Evolutionary conservation across 2,888 invertebrate species (phyloP).

Genomic region (Caenorhabditis doughertyi): DNA sequence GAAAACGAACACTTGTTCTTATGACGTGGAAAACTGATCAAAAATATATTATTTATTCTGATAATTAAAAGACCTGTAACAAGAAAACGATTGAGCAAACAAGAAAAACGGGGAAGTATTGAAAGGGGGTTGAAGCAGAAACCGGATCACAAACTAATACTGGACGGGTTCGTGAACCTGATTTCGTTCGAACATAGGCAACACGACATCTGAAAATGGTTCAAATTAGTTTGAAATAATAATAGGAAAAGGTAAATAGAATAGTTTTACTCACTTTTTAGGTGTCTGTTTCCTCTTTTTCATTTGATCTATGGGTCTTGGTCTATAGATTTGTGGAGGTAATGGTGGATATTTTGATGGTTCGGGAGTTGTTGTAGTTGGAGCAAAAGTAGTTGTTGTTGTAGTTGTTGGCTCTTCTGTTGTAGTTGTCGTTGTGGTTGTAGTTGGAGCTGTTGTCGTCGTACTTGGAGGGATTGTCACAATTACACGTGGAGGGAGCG

Average conservation of each 20-base stretch:
- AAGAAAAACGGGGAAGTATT: conserved; percentile 20
- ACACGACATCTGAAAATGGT: conserved; percentile 64
- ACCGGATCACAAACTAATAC: conserved; percentile 51
- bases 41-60: conserved; percentile 19
- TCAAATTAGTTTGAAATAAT: background rate
- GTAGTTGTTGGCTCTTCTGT: conserved; percentile 51
- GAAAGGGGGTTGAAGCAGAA: background rate
- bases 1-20: conserved; percentile 18
- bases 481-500: conserved; percentile 42
- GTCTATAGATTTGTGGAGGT: conserved; percentile 60
- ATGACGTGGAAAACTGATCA: conserved; percentile 18
- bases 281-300: conserved; percentile 48
- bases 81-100: conserved; percentile 46
- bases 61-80: conserved; percentile 50
- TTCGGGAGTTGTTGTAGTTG: conserved; percentile 51
- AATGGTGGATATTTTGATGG: conserved; percentile 51
- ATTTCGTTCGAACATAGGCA: conserved; percentile 60
- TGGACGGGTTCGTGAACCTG: conserved; percentile 62
- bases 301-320: conserved; percentile 52
- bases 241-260: background rate
- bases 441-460: conserved; percentile 22
- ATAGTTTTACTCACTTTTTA: conserved; percentile 51
- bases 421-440: conserved; percentile 53
- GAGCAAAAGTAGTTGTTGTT: conserved; percentile 48
- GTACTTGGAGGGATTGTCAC: conserved; percentile 54